These are phyloP conservation scores for Eumeta japonica DNA, from an alignment of 1,140 invertebrate genomes.

Conservation along the genomic window DNA sequence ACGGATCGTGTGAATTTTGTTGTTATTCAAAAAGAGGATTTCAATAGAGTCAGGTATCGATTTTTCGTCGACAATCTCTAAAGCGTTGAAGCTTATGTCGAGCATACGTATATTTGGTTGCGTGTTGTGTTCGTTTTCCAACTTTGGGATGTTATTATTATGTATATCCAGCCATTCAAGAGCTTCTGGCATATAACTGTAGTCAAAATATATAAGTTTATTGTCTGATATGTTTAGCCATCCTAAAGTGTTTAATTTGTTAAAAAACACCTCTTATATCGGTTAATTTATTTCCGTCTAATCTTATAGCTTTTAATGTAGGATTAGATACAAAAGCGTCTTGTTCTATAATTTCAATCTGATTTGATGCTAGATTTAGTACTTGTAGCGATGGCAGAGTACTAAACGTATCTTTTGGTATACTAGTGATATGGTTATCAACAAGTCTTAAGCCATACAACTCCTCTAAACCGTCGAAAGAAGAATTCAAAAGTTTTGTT, in stretches of 20 bases:
- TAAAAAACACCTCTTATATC: constrained; percentile 70
- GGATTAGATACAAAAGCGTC: constrained; percentile 67
- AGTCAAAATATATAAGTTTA: constrained; percentile 68
- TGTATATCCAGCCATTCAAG: constrained; percentile 75
- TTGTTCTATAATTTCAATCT: constrained; percentile 65
- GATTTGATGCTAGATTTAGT: constrained; percentile 70
- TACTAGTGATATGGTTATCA: constrained; percentile 66
- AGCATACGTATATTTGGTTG: constrained; percentile 76
- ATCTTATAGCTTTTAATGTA: constrained; percentile 64
- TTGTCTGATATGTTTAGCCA: constrained; percentile 75
- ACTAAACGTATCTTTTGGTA: constrained; percentile 67
- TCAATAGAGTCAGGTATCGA: constrained; percentile 75
- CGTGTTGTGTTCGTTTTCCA: constrained; percentile 76
- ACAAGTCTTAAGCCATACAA: constrained; percentile 65
- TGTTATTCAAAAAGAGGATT: constrained; percentile 75
- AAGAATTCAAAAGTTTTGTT: constrained; percentile 58
- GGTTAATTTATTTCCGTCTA: constrained; percentile 67
- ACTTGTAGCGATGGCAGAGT: constrained; percentile 66
- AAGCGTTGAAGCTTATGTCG: constrained; percentile 73
- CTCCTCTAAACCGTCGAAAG: constrained; percentile 65
- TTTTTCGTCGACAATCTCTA: constrained; percentile 67
- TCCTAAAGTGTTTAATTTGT: constrained; percentile 64
- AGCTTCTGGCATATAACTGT: constrained; percentile 64
- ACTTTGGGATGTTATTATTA: constrained; percentile 65
- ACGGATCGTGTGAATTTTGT: constrained; percentile 70